phyloP scores from a whole-genome alignment of 1,140 invertebrate species.

The Hermetia illucens region DNA sequence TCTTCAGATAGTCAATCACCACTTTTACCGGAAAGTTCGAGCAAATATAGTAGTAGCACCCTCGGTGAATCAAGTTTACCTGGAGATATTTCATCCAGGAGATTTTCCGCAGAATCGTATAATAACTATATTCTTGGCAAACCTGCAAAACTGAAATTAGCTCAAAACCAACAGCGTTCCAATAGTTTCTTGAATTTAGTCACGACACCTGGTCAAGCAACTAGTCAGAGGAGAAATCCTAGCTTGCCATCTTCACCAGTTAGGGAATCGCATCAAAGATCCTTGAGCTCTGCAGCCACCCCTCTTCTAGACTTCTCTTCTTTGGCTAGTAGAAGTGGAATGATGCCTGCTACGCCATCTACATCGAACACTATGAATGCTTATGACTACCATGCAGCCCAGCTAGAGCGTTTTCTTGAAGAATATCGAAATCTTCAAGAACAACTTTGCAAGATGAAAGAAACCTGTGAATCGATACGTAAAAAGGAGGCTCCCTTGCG shows the following conservation, averaged over 20 bases:
- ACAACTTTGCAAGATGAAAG: conserved; percentile 61
- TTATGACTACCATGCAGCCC: conserved; percentile 60
- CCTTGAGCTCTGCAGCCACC: conserved; percentile 25
- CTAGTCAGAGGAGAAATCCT: conserved; percentile 9
- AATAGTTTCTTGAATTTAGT: conserved; percentile 28
- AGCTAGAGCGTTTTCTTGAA: conserved; percentile 58
- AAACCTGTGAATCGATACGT: conserved; percentile 49
- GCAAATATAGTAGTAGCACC: conserved; percentile 28
- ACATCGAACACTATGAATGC: conserved; percentile 36
- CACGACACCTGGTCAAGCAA: conserved; percentile 8
- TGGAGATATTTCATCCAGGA: conserved; percentile 8
- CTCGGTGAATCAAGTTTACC: conserved; percentile 24
- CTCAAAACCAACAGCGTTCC: too few relatives aligned
- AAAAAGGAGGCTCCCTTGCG: conserved; percentile 34
- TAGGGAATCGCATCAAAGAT: conserved; percentile 19
- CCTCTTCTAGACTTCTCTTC: conserved; percentile 23
- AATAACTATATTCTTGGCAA: too few relatives aligned
- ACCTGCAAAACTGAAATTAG: too few relatives aligned
- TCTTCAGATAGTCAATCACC: conserved; percentile 53
- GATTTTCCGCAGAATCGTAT: conserved; percentile 8
- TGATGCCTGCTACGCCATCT: conserved; percentile 28
- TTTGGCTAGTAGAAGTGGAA: conserved; percentile 1
- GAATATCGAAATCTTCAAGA: conserved; percentile 60
- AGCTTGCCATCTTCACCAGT: conserved; percentile 25
- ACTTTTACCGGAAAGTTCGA: conserved; percentile 34